Conservation (phyloP, 2,113 vertebrate species). For the Nothoprocta pentlandii region DNA sequence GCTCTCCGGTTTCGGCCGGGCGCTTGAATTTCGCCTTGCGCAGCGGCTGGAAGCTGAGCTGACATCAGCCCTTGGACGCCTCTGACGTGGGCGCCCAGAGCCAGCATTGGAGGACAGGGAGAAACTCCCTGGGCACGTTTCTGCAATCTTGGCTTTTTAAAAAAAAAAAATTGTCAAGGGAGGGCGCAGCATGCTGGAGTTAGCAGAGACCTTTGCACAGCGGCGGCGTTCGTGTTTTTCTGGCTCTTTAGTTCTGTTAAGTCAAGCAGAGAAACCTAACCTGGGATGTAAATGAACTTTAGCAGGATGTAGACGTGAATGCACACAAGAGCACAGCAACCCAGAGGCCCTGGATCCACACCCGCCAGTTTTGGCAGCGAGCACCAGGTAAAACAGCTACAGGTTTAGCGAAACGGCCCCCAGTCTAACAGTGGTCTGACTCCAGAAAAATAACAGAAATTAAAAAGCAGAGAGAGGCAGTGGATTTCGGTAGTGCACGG, state of each 20-base stretch:
- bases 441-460: not conserved
- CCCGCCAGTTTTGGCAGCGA: not conserved
- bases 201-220: not conserved
- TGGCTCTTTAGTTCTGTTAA: not conserved
- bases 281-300: not conserved
- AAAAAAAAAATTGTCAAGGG: not conserved
- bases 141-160: not conserved
- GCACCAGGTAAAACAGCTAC: not conserved
- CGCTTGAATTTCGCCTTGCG: not conserved
- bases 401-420: not conserved
- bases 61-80: fast-evolving
- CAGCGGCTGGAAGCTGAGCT: not conserved
- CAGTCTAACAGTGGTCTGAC: not conserved
- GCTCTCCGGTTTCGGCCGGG: not conserved
- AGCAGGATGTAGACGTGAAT: not conserved
- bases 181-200: not conserved
- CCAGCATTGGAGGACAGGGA: not conserved
- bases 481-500: not conserved
- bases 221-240: fast-evolving
- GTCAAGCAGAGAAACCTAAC: not conserved
- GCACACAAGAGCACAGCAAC: not conserved
- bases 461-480: fast-evolving
- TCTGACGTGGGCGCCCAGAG: not conserved
- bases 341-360: not conserved
- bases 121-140: not conserved